These are phyloP conservation scores for Meloe dianella DNA, from an alignment of 2,888 invertebrate species.

Conservation along the genomic window DNA sequence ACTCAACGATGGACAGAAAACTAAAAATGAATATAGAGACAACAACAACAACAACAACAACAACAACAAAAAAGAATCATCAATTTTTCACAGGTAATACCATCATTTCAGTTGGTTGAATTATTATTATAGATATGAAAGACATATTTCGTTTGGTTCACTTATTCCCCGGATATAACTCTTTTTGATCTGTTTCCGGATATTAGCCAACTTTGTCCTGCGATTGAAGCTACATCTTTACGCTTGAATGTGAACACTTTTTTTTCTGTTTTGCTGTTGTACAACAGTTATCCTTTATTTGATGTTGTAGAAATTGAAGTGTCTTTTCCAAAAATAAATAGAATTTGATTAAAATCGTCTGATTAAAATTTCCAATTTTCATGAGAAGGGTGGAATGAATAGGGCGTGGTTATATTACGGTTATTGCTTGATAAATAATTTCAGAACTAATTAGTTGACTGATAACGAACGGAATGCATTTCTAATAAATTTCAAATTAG, in stretches of 20 bases:
- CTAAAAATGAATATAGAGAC: slow-evolving; percentile 43
- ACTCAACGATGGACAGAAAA: slow-evolving; percentile 53
- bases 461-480: neutral
- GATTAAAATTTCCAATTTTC: neutral
- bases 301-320: neutral
- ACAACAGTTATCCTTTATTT: neutral
- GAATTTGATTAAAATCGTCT: neutral
- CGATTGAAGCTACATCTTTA: neutral
- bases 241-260: neutral
- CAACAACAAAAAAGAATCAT: neutral
- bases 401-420: slow-evolving; percentile 7
- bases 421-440: slow-evolving; percentile 10
- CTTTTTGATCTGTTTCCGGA: slow-evolving; percentile 38
- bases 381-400: neutral
- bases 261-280: neutral
- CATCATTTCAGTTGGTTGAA: slow-evolving; percentile 29
- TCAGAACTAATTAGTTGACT: slow-evolving; percentile 3
- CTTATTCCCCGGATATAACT: slow-evolving; percentile 27
- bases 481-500: slow-evolving; percentile 1
- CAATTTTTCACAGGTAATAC: neutral
- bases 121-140: slow-evolving; percentile 16
- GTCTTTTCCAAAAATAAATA: no score
- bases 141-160: slow-evolving; percentile 25
- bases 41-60: neutral
- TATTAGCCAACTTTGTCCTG: slow-evolving; percentile 28